Percentiles rank a stretch among this genome's conserved stretches.
Conservation (phyloP, 2,797 vertebrate genomes). For the Lepidocolaptes lacrymiger region DNA sequence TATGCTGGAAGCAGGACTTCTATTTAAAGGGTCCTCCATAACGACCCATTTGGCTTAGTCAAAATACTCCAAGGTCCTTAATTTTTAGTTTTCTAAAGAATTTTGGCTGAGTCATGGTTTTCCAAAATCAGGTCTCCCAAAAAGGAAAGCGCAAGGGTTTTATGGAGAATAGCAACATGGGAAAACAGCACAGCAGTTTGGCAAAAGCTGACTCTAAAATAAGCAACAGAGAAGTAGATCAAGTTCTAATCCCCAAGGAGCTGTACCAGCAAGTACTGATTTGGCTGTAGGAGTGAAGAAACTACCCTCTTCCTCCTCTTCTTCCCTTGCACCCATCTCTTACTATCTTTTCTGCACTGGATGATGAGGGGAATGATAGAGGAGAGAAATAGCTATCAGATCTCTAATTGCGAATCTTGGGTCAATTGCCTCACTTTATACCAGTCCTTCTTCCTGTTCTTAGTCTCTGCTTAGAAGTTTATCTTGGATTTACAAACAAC, state of each 20-base stretch:
- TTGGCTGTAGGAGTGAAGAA: neutral
- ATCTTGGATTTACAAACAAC: neutral
- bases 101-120: constrained; percentile 15
- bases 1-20: neutral
- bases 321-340: neutral
- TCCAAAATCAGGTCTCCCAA: neutral
- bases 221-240: neutral
- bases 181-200: neutral
- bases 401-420: neutral
- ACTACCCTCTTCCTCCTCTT: neutral
- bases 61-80: neutral
- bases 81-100: neutral
- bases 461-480: neutral
- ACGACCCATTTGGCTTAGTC: neutral
- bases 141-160: neutral
- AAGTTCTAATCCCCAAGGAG: neutral
- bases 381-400: neutral
- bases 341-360: neutral
- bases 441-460: neutral
- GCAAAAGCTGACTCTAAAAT: constrained; percentile 11
- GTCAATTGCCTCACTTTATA: neutral
- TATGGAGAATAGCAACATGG: neutral
- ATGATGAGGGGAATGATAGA: neutral
- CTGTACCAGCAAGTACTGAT: neutral
- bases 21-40: neutral